A percentile compares a stretch with the other conserved stretches of the same genome.
These are phyloP conservation scores for Pristionchus mayeri DNA, from an alignment of 2,888 invertebrate species.

Conservation along the genomic window DNA sequence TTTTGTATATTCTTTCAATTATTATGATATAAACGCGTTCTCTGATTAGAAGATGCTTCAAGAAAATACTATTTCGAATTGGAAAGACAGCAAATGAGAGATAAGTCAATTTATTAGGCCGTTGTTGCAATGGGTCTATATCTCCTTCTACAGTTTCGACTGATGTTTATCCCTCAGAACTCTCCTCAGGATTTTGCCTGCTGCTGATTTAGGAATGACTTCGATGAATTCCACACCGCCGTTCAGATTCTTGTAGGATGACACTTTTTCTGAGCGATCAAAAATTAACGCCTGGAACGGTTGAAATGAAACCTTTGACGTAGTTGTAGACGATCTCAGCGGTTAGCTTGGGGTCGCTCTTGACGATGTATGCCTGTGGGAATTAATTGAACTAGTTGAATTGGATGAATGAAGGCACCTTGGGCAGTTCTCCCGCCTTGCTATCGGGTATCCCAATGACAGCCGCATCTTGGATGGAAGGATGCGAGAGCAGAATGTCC, in stretches of 20 bases:
- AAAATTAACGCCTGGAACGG: background rate
- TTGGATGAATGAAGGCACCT: constrained; percentile 35
- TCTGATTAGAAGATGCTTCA: too few relatives aligned
- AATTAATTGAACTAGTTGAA: background rate
- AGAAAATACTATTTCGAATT: too few relatives aligned
- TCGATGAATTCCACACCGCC: constrained; percentile 83
- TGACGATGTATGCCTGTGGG: constrained; percentile 49
- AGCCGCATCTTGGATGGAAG: constrained; percentile 54
- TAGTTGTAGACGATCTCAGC: constrained; percentile 51
- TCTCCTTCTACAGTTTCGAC: constrained; percentile 17
- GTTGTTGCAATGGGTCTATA: too few relatives aligned
- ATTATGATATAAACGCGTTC: too few relatives aligned
- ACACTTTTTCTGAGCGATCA: constrained; percentile 78
- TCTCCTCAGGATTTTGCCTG: constrained; percentile 86
- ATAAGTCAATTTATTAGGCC: background rate
- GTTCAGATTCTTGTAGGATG: constrained; percentile 85
- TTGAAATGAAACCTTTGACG: constrained; percentile 48
- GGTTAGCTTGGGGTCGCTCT: constrained; percentile 48
- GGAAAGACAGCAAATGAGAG: too few relatives aligned
- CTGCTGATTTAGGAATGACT: constrained; percentile 83
- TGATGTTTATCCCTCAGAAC: constrained; percentile 58
- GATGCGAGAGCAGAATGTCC: constrained; percentile 58
- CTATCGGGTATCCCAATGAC: constrained; percentile 57
- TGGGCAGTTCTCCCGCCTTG: constrained; percentile 55
- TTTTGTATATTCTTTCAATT: too few relatives aligned